Percentiles rank a stretch among this genome's conserved stretches.
phyloP scores from a whole-genome alignment of 1,140 invertebrate genomes.

The Maniola jurtina region DNA sequence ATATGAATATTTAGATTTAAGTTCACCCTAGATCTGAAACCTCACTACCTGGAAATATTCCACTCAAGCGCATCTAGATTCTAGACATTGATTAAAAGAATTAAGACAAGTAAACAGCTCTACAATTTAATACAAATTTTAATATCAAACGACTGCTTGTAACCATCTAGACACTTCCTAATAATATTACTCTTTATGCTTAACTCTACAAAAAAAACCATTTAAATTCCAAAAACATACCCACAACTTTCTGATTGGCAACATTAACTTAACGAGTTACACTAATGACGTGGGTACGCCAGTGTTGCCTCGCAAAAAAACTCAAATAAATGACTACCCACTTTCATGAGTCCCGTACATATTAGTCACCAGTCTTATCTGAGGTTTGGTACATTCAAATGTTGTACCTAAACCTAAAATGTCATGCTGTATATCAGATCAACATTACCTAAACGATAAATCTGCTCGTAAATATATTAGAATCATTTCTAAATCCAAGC shows the following conservation, averaged over 20 bases:
- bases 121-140: too few relatives aligned
- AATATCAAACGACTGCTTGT: too few relatives aligned
- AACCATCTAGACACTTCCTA: too few relatives aligned
- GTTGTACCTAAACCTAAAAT: neutral
- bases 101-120: too few relatives aligned
- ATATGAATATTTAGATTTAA: too few relatives aligned
- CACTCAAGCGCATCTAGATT: too few relatives aligned
- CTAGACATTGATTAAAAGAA: too few relatives aligned
- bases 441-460: neutral
- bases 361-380: slow-evolving; percentile 6
- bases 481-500: too few relatives aligned
- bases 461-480: too few relatives aligned
- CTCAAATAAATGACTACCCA: slow-evolving; percentile 26
- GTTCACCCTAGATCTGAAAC: too few relatives aligned
- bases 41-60: too few relatives aligned
- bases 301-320: slow-evolving; percentile 16
- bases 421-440: neutral
- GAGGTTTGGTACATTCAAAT: neutral
- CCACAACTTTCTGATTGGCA: slow-evolving; percentile 9
- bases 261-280: slow-evolving; percentile 19
- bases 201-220: neutral
- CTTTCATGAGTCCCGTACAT: slow-evolving; percentile 13
- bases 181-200: too few relatives aligned
- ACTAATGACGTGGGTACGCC: slow-evolving; percentile 16
- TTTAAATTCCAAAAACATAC: neutral